A percentile compares a stretch with the other conserved stretches of the same genome.
Evolutionary conservation across 1,140 invertebrate genomes (phyloP).

Genomic region (Pseudachorutes palmiensis): DNA sequence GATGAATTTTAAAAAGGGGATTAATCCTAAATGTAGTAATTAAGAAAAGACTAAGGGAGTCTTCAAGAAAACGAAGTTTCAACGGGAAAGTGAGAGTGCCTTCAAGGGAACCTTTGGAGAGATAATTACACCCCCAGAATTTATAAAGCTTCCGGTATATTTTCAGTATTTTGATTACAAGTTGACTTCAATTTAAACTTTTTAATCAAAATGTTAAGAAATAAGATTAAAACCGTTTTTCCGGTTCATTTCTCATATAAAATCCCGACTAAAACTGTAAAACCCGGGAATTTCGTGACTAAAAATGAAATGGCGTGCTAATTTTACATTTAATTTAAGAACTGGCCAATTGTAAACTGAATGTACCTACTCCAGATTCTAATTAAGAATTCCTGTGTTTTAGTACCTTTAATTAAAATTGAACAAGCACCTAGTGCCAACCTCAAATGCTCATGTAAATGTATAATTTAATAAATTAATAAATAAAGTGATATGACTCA

Average conservation of each 20-base stretch:
- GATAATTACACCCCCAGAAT: neutral
- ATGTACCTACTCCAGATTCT: neutral
- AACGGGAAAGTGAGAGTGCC: conserved; percentile 5
- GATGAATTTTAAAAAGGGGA: conserved; percentile 5
- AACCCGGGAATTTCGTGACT: neutral
- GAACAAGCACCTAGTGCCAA: too few species aligned
- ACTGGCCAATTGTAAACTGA: conserved; percentile 7
- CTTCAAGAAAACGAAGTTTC: neutral
- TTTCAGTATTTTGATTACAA: neutral
- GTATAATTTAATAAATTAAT: neutral
- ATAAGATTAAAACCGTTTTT: neutral
- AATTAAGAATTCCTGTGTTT: too few species aligned
- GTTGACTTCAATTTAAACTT: neutral
- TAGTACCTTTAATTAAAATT: neutral
- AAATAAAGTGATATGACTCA: conserved; percentile 1
- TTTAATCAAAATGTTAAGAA: too few species aligned
- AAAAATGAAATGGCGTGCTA: neutral
- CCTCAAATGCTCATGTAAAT: conserved; percentile 2
- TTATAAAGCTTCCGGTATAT: neutral
- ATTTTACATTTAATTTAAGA: neutral
- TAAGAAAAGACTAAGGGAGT: neutral
- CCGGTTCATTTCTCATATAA: neutral
- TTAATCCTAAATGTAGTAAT: conserved; percentile 9
- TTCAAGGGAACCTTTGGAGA: neutral
- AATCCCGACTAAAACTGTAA: neutral